These are phyloP conservation scores for Terebella lapidaria DNA, from an alignment of 2,888 invertebrate genomes.

Conservation along the genomic window DNA sequence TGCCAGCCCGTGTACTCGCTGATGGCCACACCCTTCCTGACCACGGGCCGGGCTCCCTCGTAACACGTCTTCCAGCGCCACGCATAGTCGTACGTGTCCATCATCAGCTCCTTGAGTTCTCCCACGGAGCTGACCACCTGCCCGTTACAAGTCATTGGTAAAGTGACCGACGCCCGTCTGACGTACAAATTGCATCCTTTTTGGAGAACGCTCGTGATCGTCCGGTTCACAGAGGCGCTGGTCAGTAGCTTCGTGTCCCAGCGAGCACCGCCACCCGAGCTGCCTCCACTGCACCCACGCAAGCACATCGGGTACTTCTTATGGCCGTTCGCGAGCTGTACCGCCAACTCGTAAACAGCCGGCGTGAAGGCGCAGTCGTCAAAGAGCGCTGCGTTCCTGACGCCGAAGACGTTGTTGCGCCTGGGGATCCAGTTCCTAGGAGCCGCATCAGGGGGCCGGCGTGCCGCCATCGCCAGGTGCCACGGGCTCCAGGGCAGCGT, in stretches of 20 bases:
- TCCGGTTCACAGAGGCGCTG: background rate
- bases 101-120: background rate
- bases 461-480: background rate
- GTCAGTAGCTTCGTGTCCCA: conserved; percentile 9
- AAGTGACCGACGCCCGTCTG: conserved; percentile 1
- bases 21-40: too few species aligned
- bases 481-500: conserved; percentile 19
- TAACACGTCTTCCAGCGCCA: too few species aligned
- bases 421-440: background rate
- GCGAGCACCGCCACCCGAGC: background rate
- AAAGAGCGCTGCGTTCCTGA: background rate
- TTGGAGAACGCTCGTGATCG: background rate
- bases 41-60: background rate
- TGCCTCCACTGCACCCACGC: background rate
- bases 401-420: background rate
- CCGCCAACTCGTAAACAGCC: conserved; percentile 2
- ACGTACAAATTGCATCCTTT: conserved; percentile 12
- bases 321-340: background rate
- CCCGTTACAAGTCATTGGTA: background rate
- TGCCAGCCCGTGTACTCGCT: too few species aligned
- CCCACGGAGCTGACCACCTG: background rate
- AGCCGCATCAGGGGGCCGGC: too few species aligned
- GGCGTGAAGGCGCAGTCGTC: background rate
- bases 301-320: background rate
- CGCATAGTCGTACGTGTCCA: background rate